Evolutionary conservation across 2,888 invertebrate genomes (phyloP).

Genomic region (Drosophila siamana): DNA sequence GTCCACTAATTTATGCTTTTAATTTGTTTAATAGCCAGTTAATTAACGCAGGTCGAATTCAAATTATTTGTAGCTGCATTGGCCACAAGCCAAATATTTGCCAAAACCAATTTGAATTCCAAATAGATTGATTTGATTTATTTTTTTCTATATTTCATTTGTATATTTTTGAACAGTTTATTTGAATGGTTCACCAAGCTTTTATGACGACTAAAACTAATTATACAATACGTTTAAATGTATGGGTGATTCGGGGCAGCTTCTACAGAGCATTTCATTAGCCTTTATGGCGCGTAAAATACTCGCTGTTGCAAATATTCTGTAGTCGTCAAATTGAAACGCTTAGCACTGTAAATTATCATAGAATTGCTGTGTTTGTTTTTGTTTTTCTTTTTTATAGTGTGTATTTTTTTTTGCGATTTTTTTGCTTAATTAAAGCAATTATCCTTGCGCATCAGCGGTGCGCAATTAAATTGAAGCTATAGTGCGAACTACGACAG

Average conservation of each 20-base stretch:
- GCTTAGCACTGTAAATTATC: conserved; percentile 40
- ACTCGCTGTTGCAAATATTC: conserved; percentile 14
- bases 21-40: conserved; percentile 59
- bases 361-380: conserved; percentile 34
- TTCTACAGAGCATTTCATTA: conserved; percentile 28
- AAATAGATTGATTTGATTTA: conserved; percentile 48
- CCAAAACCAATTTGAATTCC: conserved; percentile 58
- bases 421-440: conserved; percentile 75
- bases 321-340: conserved; percentile 29
- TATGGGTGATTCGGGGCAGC: conserved; percentile 31
- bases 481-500: conserved; percentile 61
- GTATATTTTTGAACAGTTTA: conserved; percentile 34
- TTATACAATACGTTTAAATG: conserved; percentile 56
- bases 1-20: conserved; percentile 48
- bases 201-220: conserved; percentile 59
- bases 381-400: no score
- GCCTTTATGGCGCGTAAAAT: conserved; percentile 36
- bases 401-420: conserved; percentile 43
- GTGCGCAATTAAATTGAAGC: conserved; percentile 49
- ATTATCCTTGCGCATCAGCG: conserved; percentile 68
- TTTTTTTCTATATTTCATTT: conserved; percentile 11
- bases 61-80: conserved; percentile 25
- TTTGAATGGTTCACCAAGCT: conserved; percentile 43
- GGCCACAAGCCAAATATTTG: conserved; percentile 48
- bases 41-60: conserved; percentile 55